Percentiles rank a stretch among this genome's conserved stretches.
phyloP scores from a whole-genome alignment of 1,140 invertebrate species.

The Anastrepha obliqua region DNA sequence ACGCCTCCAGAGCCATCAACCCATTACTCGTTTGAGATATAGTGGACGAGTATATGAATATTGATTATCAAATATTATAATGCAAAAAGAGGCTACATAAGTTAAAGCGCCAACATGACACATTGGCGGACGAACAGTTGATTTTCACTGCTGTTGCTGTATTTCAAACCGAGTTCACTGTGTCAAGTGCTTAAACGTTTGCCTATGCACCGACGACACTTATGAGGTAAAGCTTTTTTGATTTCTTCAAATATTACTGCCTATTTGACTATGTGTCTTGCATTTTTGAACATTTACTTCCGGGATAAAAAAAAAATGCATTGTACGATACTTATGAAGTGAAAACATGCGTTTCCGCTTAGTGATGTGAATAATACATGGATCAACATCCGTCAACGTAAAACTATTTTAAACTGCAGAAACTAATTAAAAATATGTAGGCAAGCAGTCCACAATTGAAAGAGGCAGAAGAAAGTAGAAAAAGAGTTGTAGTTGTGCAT shows the following conservation, averaged over 20 bases:
- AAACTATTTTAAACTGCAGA: background rate
- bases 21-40: background rate
- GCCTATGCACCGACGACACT: background rate
- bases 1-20: background rate
- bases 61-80: background rate
- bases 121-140: background rate
- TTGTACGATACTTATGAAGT: background rate
- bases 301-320: background rate
- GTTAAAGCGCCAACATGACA: background rate
- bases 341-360: background rate
- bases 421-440: too few relatives aligned
- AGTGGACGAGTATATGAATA: too few relatives aligned
- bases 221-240: background rate
- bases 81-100: background rate
- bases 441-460: too few relatives aligned
- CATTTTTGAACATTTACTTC: background rate
- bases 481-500: too few relatives aligned
- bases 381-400: background rate
- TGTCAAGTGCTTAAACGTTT: constrained; percentile 9
- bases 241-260: too few relatives aligned
- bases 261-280: background rate
- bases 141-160: background rate
- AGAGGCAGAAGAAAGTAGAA: too few relatives aligned
- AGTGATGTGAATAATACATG: background rate
- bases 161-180: background rate